A percentile compares a stretch with the other conserved stretches of the same genome.
Conservation (phyloP, 2,797 vertebrate genomes). For the Steatocranus sp. region DNA sequence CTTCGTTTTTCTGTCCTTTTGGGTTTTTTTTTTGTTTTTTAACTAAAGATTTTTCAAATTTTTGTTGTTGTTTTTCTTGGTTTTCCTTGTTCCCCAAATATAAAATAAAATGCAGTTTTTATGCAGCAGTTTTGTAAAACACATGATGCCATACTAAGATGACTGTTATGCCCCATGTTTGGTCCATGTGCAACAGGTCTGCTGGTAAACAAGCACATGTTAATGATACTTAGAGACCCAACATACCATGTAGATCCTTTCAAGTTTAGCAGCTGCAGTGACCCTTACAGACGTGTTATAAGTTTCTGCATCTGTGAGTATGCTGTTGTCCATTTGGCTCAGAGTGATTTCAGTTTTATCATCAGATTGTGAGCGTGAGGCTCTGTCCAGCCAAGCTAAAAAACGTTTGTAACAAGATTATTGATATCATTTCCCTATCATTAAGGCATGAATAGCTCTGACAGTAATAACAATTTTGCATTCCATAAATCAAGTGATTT, state of each 20-base stretch:
- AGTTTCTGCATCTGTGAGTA: neutral
- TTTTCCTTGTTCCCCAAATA: neutral
- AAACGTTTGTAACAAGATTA: neutral
- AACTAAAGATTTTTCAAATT: neutral
- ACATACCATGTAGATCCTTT: neutral
- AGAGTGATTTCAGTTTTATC: neutral
- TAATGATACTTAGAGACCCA: neutral
- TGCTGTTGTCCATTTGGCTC: neutral
- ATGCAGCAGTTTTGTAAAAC: neutral
- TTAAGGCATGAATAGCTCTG: neutral
- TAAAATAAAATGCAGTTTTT: neutral
- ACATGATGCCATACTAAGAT: neutral
- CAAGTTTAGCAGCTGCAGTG: neutral
- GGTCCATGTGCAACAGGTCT: neutral
- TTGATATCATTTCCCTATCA: neutral
- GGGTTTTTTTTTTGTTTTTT: fast-evolving
- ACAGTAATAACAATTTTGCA: neutral
- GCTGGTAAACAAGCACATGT: neutral
- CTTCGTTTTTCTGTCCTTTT: neutral
- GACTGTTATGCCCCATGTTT: neutral
- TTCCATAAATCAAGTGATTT: neutral
- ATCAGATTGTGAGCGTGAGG: neutral
- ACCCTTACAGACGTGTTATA: neutral
- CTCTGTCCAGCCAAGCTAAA: neutral
- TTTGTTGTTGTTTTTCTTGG: neutral